Evolutionary conservation across 2,888 invertebrate species (phyloP).

Genomic region (Acrobasis consociella): DNA sequence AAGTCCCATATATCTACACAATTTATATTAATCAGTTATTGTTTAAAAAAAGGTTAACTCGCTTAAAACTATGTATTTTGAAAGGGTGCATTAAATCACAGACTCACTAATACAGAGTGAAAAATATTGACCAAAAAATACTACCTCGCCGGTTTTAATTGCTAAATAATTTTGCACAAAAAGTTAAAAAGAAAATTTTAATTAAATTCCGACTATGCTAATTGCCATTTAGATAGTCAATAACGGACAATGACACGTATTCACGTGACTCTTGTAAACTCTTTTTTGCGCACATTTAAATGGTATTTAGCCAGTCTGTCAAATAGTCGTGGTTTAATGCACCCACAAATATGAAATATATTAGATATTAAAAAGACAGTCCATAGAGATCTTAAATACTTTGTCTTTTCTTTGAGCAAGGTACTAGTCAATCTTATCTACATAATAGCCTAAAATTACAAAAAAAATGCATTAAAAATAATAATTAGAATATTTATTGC

Average conservation of each 20-base stretch:
- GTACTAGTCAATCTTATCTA: constrained; percentile 46
- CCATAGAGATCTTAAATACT: constrained; percentile 34
- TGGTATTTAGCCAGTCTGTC: neutral
- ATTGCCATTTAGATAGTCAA: neutral
- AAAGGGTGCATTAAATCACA: neutral
- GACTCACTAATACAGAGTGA: neutral
- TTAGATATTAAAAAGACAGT: constrained; percentile 25
- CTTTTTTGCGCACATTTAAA: neutral
- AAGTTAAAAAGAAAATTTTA: too few relatives aligned
- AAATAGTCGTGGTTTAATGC: neutral
- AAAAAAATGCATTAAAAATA: constrained; percentile 42
- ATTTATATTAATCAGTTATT: neutral
- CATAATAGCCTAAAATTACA: constrained; percentile 35
- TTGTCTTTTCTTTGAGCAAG: constrained; percentile 69
- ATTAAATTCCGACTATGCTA: too few relatives aligned
- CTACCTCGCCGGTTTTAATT: too few relatives aligned
- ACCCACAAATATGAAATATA: neutral
- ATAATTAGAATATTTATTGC: constrained; percentile 42
- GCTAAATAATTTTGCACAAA: too few relatives aligned
- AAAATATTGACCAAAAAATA: too few relatives aligned
- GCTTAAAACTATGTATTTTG: constrained; percentile 13
- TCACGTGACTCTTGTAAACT: neutral
- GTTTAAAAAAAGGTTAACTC: constrained; percentile 9
- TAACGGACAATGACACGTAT: neutral
- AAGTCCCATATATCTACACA: neutral